These are phyloP conservation scores for Hylomyscus alleni DNA, from an alignment of 2,797 vertebrate genomes.

Conservation along the genomic window DNA sequence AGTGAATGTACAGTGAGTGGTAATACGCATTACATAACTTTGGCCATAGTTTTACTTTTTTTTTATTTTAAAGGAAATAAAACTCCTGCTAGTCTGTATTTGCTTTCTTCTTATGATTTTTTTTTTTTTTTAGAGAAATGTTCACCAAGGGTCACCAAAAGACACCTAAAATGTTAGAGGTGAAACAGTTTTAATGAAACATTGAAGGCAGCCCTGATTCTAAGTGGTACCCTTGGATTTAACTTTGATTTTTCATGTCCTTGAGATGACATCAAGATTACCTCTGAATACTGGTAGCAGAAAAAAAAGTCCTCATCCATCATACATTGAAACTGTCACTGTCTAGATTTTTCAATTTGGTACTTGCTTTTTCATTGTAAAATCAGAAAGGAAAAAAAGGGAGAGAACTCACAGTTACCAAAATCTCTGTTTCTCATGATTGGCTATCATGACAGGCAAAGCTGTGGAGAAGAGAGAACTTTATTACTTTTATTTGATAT, in stretches of 20 bases:
- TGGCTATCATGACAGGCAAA: not conserved
- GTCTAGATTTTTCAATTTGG: not conserved
- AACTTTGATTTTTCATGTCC: constrained; percentile 41
- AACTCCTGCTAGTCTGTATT: not conserved
- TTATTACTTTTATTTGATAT: not conserved
- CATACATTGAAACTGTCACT: not conserved
- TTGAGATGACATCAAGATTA: constrained; percentile 28
- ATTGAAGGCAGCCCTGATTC: constrained; percentile 5
- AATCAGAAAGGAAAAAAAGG: not conserved
- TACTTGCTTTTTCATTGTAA: not conserved
- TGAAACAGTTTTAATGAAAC: constrained; percentile 43
- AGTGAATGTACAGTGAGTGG: fast-evolving
- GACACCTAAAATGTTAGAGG: not conserved
- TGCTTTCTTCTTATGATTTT: not conserved
- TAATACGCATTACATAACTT: not conserved
- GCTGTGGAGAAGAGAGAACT: not conserved
- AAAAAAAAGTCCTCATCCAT: not conserved
- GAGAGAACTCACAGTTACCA: not conserved
- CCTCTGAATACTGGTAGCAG: not conserved
- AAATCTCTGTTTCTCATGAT: not conserved
- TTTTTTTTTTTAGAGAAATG: not conserved
- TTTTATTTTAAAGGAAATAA: not conserved
- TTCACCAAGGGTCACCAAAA: not conserved
- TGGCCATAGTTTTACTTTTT: not conserved
- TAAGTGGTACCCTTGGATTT: not conserved